Percentiles rank a stretch among this genome's conserved stretches.
Conservation (phyloP, 2,888 invertebrate species). For the Pelosia muscerda region DNA sequence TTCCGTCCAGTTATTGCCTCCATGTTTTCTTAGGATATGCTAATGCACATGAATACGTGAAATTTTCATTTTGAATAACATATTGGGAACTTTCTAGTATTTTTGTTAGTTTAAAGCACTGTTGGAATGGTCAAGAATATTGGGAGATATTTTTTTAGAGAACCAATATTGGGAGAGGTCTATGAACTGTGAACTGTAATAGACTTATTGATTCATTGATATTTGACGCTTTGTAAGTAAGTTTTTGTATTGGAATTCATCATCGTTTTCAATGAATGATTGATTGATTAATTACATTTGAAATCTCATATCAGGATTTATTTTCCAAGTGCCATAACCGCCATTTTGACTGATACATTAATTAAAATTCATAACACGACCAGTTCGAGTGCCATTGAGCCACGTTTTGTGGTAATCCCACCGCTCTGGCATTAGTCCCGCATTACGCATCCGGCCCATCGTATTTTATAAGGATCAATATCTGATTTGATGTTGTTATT, state of each 20-base stretch:
- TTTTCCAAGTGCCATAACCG: conserved; percentile 21
- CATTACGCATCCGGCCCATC: conserved; percentile 27
- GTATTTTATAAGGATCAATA: conserved; percentile 15
- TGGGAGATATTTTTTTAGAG: not conserved
- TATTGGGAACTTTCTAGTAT: conserved; percentile 36
- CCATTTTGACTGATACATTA: conserved; percentile 42
- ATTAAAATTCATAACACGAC: conserved; percentile 50
- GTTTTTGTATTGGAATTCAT: too few relatives aligned
- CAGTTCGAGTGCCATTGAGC: conserved; percentile 26
- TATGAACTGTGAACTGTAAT: too few relatives aligned
- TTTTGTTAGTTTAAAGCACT: conserved; percentile 28
- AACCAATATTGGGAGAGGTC: too few relatives aligned
- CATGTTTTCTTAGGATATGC: conserved; percentile 63
- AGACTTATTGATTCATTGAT: too few relatives aligned
- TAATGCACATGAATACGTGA: conserved; percentile 44
- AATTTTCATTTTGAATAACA: conserved; percentile 47
- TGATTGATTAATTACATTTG: too few relatives aligned
- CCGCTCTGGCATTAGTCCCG: conserved; percentile 41
- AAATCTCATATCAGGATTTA: conserved; percentile 26
- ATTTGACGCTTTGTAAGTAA: too few relatives aligned
- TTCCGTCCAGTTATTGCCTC: conserved; percentile 53
- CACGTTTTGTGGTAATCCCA: conserved; percentile 39
- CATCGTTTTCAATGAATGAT: too few relatives aligned
- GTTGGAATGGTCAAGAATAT: not conserved
- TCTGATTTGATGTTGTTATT: conserved; percentile 13